Base-by-base conservation (phyloP, 1,140 invertebrate species). In the Bombus vancouverensis region DNA sequence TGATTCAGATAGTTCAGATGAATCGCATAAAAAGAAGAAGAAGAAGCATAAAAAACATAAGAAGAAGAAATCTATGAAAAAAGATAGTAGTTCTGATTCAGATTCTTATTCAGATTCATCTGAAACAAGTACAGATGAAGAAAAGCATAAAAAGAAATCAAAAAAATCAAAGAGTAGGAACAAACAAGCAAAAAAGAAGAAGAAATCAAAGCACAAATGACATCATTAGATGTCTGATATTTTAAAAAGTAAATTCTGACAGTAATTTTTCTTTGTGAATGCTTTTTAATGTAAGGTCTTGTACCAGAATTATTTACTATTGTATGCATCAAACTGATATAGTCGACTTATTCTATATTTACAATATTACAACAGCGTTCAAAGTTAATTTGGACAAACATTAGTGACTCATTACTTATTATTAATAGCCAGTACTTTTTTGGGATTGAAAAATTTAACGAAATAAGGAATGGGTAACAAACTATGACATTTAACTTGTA, bases 171-270 rank as follows among this genome's bases (percentile, higher is more conserved):
- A 94, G 81, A 93, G 86, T 68, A 95, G 93, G 42, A 96, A 93
- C 53, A 96, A 96, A 88, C 93, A 94, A 68, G 92, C 95, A 32
- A 96, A 96, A 90, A 96, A 96, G 80, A 96, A 96, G 87, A 96
- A 96, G 90, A 96, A 96, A 89, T 94, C 94, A 2, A 96, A 95
- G 86, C 95, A 96, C 78, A 96, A 95, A 94, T 95, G 94, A 95
- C 93, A 92, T 74, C 92, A 84, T 66, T 95, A 94, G 83, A 88
- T 70, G 18, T 79, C 32, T 81, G 57, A 76, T 47, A 53, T 66
- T 82, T 71, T 39, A 78, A 85, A 62, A 47, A 73, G 65, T 39
- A 53, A 83, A 85, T 68, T 28, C 28, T 86, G 78, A 81, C 32
- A 75, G n/a, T 75, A 73, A 70, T 34, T 68, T 88, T 75, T 85